These are phyloP conservation scores for Epirrhoe tristata DNA, from an alignment of 2,888 invertebrate genomes.

Conservation along the genomic window DNA sequence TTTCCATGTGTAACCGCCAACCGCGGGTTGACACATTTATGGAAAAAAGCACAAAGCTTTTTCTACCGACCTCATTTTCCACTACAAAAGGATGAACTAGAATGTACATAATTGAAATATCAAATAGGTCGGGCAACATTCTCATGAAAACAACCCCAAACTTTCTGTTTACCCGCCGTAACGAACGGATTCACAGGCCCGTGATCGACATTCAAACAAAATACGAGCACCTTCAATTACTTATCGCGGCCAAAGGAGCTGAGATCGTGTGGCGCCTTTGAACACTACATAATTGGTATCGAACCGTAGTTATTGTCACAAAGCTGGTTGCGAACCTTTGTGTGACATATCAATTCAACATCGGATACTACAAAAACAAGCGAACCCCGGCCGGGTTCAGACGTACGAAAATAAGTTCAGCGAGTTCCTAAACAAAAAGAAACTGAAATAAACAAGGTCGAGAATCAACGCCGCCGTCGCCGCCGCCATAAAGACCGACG, in stretches of 20 bases:
- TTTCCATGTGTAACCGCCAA: slow-evolving; percentile 46
- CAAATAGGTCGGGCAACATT: slow-evolving; percentile 48
- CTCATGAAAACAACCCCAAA: slow-evolving; percentile 55
- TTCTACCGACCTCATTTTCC: slow-evolving; percentile 18
- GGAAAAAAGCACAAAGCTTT: slow-evolving; percentile 24
- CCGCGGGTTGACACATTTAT: slow-evolving; percentile 25
- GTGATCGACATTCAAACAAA: slow-evolving; percentile 67
- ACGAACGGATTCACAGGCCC: slow-evolving; percentile 65
- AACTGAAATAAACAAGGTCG: slow-evolving; percentile 86
- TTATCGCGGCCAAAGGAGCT: slow-evolving; percentile 63
- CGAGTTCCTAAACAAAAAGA: slow-evolving; percentile 84
- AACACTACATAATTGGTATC: slow-evolving; percentile 65
- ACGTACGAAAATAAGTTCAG: slow-evolving; percentile 81
- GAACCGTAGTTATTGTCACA: slow-evolving; percentile 52
- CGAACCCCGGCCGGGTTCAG: slow-evolving; percentile 68
- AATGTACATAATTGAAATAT: slow-evolving; percentile 27
- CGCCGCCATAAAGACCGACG: slow-evolving; percentile 85
- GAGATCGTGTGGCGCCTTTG: slow-evolving; percentile 60
- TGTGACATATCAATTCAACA: slow-evolving; percentile 60
- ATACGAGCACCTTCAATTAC: slow-evolving; percentile 70
- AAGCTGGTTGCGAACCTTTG: slow-evolving; percentile 55
- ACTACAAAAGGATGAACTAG: slow-evolving; percentile 22
- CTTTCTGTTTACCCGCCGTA: slow-evolving; percentile 60
- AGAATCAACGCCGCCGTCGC: slow-evolving; percentile 84
- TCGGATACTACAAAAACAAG: slow-evolving; percentile 67